These are phyloP conservation scores for Homarus gammarus DNA, from an alignment of 2,888 invertebrate species.

Conservation along the genomic window DNA sequence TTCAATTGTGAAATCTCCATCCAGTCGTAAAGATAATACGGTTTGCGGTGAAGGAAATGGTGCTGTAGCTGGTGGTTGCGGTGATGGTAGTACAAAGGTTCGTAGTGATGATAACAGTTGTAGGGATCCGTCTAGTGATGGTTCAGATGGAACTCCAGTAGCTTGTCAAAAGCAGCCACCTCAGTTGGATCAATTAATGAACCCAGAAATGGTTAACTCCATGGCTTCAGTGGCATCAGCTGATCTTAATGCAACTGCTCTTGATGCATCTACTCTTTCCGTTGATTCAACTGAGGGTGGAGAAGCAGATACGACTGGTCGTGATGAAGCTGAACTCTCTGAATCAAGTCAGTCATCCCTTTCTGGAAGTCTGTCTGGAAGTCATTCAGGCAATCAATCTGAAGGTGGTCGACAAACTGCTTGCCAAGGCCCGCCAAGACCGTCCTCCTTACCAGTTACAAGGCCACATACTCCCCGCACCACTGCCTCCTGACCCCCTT, in stretches of 20 bases:
- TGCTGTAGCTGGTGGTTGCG: background rate
- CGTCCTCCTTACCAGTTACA: constrained; percentile 73
- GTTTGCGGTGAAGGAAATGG: constrained; percentile 11
- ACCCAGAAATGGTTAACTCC: constrained; percentile 46
- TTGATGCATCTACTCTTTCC: constrained; percentile 72
- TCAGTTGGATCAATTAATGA: constrained; percentile 45
- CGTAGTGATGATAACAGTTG: constrained; percentile 2
- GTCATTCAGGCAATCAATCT: constrained; percentile 44
- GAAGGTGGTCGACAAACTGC: constrained; percentile 27
- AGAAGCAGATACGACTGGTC: constrained; percentile 63
- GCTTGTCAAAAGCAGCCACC: constrained; percentile 62
- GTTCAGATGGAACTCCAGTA: constrained; percentile 61
- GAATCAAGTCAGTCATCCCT: constrained; percentile 74
- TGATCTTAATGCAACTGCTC: constrained; percentile 72
- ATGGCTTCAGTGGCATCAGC: constrained; percentile 50
- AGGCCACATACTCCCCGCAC: constrained; percentile 69
- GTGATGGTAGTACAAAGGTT: background rate
- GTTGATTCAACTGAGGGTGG: constrained; percentile 71
- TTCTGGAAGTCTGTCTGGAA: constrained; percentile 73
- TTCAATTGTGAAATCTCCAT: constrained; percentile 68
- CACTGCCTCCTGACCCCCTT: constrained; percentile 66
- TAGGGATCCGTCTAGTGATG: constrained; percentile 44
- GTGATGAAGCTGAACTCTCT: constrained; percentile 68
- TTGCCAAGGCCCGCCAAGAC: constrained; percentile 60
- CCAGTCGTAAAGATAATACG: constrained; percentile 33